Base-by-base conservation (phyloP, 2,888 invertebrate species). In the Subacronicta megacephala region DNA sequence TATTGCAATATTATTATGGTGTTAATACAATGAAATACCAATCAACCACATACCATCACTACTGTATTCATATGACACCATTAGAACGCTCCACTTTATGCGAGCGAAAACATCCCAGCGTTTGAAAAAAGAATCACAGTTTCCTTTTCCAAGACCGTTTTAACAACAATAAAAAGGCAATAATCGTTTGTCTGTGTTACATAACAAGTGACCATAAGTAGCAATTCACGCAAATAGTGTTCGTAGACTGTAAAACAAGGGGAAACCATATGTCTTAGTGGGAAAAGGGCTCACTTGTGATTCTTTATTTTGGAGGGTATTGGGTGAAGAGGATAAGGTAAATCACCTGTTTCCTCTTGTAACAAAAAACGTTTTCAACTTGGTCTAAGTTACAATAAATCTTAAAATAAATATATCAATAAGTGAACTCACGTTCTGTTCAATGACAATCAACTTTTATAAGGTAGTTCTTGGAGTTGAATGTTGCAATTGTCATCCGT, bases 161-260 rank as follows among this genome's bases (percentile, higher is more conserved):
- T 57, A 61, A 62, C 65, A 66, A 49, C 75, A 56, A 76, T 76
- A 77, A 78, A 80, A 78, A 66, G 49, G 61, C 76, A 58, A 76
- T 81, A 77, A 72, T 70, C 72, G 59, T 81, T 71, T 77, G 61
- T 82, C 75, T 78, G 51, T 68, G 64, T 80, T 77, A 78, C 59
- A 47, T 18, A 64, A 67, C 65, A 75, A 68, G 70, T 69, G 47
- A 71, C 65, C 72, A 70, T 74, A 74, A 81, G 78, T 74, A 77
- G 67, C 80, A 68, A 76, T 81, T 80, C 64, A 76, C 71, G 67
- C 70, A 75, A 80, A 82, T 76, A 72, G 63, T 72, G 69, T 75
- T 63, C 68, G 71, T 72, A 72, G 59, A 62, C 65, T 77, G 75
- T 79, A 78, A 77, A 78, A 82, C 74, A 79, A 77, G 75, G 77